Evolutionary conservation across 2,888 invertebrate genomes (phyloP).

Genomic region (Chymomyza caudatula): DNA sequence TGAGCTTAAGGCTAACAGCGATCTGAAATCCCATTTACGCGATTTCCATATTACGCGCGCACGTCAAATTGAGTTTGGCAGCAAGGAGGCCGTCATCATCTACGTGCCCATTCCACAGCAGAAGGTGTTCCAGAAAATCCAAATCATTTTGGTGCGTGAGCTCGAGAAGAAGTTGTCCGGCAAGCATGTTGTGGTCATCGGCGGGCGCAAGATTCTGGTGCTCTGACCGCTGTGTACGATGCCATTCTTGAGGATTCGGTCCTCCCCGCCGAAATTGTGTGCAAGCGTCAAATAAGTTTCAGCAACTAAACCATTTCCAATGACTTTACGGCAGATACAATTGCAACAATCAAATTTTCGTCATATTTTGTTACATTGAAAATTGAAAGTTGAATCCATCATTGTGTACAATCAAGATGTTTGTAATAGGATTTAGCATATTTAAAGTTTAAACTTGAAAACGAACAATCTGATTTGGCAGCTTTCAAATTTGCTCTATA

Average conservation of each 20-base stretch:
- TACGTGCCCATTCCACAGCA: constrained; percentile 99
- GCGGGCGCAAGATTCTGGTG: constrained; percentile 97
- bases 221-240: constrained; percentile 98
- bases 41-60: constrained; percentile 85
- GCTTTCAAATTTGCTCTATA: neutral
- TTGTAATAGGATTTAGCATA: neutral
- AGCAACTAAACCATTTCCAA: too few relatives aligned
- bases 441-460: neutral
- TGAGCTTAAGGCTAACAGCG: constrained; percentile 97
- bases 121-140: constrained; percentile 98
- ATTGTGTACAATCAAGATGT: neutral
- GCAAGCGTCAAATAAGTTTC: too few relatives aligned
- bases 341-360: too few relatives aligned
- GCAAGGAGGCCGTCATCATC: constrained; percentile 98
- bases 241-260: constrained; percentile 98
- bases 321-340: too few relatives aligned
- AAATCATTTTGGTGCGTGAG: constrained; percentile 96
- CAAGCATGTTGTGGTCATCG: constrained; percentile 98
- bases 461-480: neutral
- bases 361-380: too few relatives aligned
- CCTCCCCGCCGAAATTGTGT: constrained; percentile 99
- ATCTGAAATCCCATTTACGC: constrained; percentile 95
- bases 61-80: constrained; percentile 80
- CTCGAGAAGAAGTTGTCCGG: constrained; percentile 99
- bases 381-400: too few relatives aligned